These are phyloP conservation scores for Podarcis lilfordi DNA, from an alignment of 2,797 vertebrate genomes.

Conservation along the genomic window DNA sequence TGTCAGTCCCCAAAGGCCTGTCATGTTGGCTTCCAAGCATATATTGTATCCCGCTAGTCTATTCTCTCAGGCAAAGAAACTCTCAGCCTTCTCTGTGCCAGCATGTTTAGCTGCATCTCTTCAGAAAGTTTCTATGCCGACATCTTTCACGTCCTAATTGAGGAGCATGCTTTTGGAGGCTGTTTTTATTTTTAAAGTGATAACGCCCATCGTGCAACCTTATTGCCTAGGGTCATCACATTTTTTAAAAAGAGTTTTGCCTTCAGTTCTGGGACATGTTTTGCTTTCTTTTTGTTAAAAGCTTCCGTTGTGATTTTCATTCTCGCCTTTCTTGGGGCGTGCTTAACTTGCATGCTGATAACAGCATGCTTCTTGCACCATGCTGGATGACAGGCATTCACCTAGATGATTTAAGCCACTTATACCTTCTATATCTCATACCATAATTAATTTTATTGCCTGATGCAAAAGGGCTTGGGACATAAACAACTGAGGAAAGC, in stretches of 20 bases:
- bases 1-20: neutral
- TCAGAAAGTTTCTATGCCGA: neutral
- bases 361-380: neutral
- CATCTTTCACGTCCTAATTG: neutral
- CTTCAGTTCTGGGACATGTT: neutral
- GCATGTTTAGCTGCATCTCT: neutral
- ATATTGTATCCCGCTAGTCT: neutral
- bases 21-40: neutral
- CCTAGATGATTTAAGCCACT: neutral
- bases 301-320: neutral
- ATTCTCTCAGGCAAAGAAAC: neutral
- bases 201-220: neutral
- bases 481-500: constrained; percentile 3
- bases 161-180: neutral
- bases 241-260: neutral
- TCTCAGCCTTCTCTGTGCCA: neutral
- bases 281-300: neutral
- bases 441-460: constrained; percentile 8
- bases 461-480: neutral
- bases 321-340: neutral
- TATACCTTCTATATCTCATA: constrained; percentile 11
- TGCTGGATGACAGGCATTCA: neutral
- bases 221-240: neutral
- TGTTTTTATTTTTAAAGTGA: neutral
- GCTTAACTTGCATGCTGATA: constrained; percentile 7